A percentile compares a stretch with the other conserved stretches of the same genome.
phyloP scores from a whole-genome alignment of 2,113 vertebrate species.

The Campylomormyrus numenius region DNA sequence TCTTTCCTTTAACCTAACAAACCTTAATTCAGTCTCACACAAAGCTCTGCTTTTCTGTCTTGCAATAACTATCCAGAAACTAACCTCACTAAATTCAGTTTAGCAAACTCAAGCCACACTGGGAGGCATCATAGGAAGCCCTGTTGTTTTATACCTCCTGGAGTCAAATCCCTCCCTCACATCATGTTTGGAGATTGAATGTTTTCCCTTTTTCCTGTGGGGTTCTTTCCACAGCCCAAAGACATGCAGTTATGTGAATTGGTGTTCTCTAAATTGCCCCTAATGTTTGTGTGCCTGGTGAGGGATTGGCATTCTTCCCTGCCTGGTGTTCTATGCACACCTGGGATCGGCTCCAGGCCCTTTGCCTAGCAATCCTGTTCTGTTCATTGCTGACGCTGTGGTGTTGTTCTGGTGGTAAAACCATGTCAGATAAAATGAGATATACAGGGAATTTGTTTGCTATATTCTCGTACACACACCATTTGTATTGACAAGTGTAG shows the following conservation, averaged over 20 bases:
- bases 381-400: neutral
- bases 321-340: neutral
- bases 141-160: neutral
- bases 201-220: neutral
- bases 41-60: neutral
- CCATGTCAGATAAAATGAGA: neutral
- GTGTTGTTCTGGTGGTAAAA: neutral
- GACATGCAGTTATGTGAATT: neutral
- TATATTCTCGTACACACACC: neutral
- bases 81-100: neutral
- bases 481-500: neutral
- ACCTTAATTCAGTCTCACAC: neutral
- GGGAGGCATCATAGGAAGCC: neutral
- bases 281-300: neutral
- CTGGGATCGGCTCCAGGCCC: neutral
- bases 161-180: neutral
- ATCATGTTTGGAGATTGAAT: neutral
- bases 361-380: neutral
- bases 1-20: neutral
- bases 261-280: neutral
- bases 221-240: neutral
- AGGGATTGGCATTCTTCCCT: neutral
- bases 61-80: neutral
- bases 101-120: neutral
- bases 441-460: neutral